Conservation (phyloP, 2,888 invertebrate species). For the Autographa gamma region DNA sequence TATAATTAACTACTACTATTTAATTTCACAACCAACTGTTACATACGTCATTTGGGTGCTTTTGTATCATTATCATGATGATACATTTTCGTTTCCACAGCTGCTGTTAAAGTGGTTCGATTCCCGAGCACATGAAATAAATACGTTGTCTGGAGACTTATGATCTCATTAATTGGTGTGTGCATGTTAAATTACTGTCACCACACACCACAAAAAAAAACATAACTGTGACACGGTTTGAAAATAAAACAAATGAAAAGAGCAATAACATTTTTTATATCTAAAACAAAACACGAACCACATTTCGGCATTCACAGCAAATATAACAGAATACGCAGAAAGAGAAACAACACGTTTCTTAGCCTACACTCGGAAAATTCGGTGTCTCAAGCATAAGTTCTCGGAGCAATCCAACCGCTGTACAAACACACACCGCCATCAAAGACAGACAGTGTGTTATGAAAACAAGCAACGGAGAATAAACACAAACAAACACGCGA, state of each 20-base stretch:
- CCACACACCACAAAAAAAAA: neutral
- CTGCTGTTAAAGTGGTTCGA: neutral
- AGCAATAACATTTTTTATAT: neutral
- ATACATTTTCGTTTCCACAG: neutral
- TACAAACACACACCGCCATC: constrained; percentile 81
- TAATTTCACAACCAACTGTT: neutral
- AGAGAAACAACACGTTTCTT: constrained; percentile 45
- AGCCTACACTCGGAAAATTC: constrained; percentile 61
- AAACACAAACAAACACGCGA: constrained; percentile 85
- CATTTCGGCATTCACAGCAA: constrained; percentile 32
- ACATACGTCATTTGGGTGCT: neutral
- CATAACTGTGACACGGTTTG: neutral
- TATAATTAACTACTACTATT: neutral
- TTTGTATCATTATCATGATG: neutral
- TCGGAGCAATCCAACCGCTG: constrained; percentile 78
- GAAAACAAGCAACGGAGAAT: constrained; percentile 86
- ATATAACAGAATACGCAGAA: constrained; percentile 44
- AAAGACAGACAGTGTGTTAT: constrained; percentile 87
- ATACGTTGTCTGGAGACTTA: neutral
- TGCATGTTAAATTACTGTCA: neutral
- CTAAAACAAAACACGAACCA: constrained; percentile 12
- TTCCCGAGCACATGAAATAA: neutral
- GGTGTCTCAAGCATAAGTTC: constrained; percentile 68
- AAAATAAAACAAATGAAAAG: neutral
- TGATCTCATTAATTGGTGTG: constrained; percentile 2